Percentiles rank a stretch among this genome's conserved stretches.
Conservation (phyloP, 2,888 invertebrate genomes). For the Eudasyphora cyanicolor region DNA sequence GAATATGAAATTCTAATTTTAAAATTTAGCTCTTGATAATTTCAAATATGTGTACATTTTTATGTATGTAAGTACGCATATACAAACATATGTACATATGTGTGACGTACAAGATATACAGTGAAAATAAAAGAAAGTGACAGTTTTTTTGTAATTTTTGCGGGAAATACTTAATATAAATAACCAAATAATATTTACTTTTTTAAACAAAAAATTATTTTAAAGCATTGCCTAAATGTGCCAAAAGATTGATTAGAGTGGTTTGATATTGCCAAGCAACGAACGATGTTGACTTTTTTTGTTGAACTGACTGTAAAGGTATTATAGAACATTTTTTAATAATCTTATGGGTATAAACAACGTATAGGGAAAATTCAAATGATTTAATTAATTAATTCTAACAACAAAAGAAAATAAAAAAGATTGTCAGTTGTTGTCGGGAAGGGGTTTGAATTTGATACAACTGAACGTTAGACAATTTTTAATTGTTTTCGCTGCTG, state of each 20-base stretch:
- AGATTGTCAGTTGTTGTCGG: too few species aligned
- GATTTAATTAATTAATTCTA: too few species aligned
- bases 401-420: too few species aligned
- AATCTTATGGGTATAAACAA: too few species aligned
- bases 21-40: conserved; percentile 61
- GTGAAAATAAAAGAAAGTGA: conserved; percentile 6
- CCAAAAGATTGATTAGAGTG: not conserved
- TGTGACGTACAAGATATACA: not conserved
- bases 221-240: not conserved
- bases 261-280: not conserved
- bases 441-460: too few species aligned
- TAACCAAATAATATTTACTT: not conserved
- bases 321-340: too few species aligned
- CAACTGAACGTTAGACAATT: too few species aligned
- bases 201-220: too few species aligned
- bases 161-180: not conserved
- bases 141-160: not conserved
- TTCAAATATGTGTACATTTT: conserved; percentile 9
- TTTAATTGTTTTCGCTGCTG: too few species aligned
- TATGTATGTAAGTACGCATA: not conserved
- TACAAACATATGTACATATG: not conserved
- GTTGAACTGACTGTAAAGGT: too few species aligned
- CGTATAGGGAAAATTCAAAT: too few species aligned
- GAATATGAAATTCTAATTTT: conserved; percentile 54
- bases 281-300: not conserved